A percentile compares a stretch with the other conserved stretches of the same genome.
phyloP scores from a whole-genome alignment of 37 sponge, comb jelly and placozoan species.

The Crambe crambe region DNA sequence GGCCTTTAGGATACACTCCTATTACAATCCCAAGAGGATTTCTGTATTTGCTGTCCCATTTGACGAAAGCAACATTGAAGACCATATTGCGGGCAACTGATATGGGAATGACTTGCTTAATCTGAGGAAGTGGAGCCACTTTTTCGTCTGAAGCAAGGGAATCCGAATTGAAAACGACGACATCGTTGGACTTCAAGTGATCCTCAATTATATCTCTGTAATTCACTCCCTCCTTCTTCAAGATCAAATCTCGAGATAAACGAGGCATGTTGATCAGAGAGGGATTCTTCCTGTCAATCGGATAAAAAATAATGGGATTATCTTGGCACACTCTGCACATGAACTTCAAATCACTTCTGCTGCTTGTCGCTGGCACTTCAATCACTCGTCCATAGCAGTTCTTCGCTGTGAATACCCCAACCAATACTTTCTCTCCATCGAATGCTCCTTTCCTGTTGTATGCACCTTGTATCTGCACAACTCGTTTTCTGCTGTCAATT shows the following conservation, averaged over 20 bases:
- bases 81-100: constrained; percentile 44
- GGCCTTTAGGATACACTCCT: constrained; percentile 31
- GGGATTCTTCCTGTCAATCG: constrained; percentile 57
- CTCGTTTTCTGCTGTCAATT: constrained; percentile 16
- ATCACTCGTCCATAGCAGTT: constrained; percentile 46
- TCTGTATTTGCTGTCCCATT: constrained; percentile 15
- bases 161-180: constrained; percentile 33
- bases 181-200: constrained; percentile 21
- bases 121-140: constrained; percentile 20
- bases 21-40: constrained; percentile 40
- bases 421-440: constrained; percentile 53
- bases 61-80: constrained; percentile 33
- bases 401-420: constrained; percentile 21
- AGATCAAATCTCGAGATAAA: constrained; percentile 39
- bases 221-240: background rate
- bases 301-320: constrained; percentile 56
- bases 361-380: constrained; percentile 20
- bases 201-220: background rate
- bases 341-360: constrained; percentile 26
- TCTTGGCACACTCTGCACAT: constrained; percentile 42
- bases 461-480: constrained; percentile 35
- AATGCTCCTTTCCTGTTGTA: constrained; percentile 67
- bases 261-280: constrained; percentile 60
- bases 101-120: constrained; percentile 56
- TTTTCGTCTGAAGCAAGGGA: background rate